Evolutionary conservation across 2,888 invertebrate genomes (phyloP), one percentile per base, ranked within the genome.

Genomic region (Aspidiotus destructor): DNA sequence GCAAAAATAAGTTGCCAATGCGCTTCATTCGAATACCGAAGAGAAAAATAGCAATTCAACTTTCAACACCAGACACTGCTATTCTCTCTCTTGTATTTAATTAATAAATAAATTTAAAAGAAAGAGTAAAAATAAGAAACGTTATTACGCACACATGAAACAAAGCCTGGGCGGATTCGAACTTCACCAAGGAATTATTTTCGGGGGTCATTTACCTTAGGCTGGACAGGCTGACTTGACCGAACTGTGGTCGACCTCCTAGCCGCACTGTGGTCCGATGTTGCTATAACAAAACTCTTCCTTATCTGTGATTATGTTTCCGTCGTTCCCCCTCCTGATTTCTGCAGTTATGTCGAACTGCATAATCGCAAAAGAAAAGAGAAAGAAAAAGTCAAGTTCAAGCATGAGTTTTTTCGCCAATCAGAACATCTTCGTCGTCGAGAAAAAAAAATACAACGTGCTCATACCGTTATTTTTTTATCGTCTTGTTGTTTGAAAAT

Each of bases 111-210:
- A 13, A 61, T 61, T n/a, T 41, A 28, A 41, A 61, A n/a, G 44
- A 41, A 61, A 40, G 15, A 61, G 61, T 42, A 61, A 61, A 61
- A 61, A 41, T 42, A 61, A 61, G 17, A 61, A 42, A n/a, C 7
- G 42, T 61, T 42, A 10, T 44, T 41, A 61, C 15, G 41, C 9
- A 61, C 42, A 61, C 42, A 28, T 28, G 28, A 15, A 41, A 61
- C 61, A 61, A 61, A 58, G 57, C 65, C 58, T 58, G 48, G 65
- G 65, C 60, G 65, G 64, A 57, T 65, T 65, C 58, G 65, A 65
- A 65, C 65, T 65, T 65, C 41, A 65, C 58, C 65, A 58, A 65
- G 60, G 65, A 65, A 65, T 65, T 65, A 65, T 65, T 65, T 65
- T 65, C 65, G 65, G 65, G 65, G 65, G 65, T 65, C 65, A 57